Conservation (phyloP, 2,797 vertebrate genomes). For the Falco concolor region DNA sequence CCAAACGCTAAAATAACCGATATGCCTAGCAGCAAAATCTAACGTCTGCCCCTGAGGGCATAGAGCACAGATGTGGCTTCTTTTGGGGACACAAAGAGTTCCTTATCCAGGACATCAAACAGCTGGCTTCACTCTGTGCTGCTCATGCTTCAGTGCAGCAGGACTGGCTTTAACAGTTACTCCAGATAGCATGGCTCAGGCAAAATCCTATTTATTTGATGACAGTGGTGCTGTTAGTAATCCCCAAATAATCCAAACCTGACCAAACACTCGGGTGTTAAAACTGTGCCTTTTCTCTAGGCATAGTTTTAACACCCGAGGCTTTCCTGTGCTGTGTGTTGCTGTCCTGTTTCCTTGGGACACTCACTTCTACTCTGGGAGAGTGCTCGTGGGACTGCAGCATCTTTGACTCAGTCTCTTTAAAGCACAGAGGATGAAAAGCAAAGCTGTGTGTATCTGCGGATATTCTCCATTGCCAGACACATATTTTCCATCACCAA, state of each 20-base stretch:
- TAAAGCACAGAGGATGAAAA: not conserved
- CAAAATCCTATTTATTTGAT: not conserved
- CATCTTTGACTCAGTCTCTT: not conserved
- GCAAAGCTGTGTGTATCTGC: not conserved
- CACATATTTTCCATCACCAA: constrained; percentile 25
- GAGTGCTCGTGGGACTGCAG: not conserved
- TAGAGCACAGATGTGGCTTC: not conserved
- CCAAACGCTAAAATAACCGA: not conserved
- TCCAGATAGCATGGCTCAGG: not conserved
- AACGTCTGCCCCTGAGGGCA: not conserved
- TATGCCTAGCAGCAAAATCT: not conserved
- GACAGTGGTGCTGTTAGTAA: not conserved
- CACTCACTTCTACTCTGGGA: not conserved
- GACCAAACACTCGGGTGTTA: not conserved
- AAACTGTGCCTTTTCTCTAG: not conserved
- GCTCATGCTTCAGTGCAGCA: not conserved
- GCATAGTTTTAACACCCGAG: not conserved
- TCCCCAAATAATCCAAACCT: not conserved
- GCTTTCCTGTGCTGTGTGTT: not conserved
- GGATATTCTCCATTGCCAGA: not conserved
- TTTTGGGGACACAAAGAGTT: not conserved
- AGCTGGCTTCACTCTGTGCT: not conserved
- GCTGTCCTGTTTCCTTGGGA: not conserved
- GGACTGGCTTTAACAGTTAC: not conserved
- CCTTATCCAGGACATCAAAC: not conserved